phyloP scores from a whole-genome alignment of 2,797 vertebrate species.

The Potorous gilbertii region DNA sequence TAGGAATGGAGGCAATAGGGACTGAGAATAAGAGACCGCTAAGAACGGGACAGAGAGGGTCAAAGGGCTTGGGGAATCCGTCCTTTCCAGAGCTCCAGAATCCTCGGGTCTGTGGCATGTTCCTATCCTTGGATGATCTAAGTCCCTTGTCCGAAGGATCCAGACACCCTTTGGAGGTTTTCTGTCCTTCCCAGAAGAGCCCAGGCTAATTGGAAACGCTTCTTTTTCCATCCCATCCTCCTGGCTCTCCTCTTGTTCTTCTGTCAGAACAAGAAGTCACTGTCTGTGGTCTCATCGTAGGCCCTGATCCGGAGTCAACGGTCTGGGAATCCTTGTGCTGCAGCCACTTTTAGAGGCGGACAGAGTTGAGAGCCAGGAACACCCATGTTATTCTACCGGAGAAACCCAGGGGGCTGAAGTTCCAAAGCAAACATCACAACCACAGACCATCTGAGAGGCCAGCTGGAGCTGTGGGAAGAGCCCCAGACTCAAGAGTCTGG shows the following conservation, averaged over 20 bases:
- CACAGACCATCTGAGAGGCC: conserved; percentile 34
- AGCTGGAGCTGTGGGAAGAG: conserved; percentile 38
- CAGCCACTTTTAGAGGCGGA: neutral
- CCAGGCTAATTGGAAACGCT: neutral
- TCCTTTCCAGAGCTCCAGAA: neutral
- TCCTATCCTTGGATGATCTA: neutral
- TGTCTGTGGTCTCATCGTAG: neutral
- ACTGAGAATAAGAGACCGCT: neutral
- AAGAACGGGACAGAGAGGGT: neutral
- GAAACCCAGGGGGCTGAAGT: neutral
- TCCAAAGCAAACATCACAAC: conserved; percentile 48
- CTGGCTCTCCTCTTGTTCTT: neutral
- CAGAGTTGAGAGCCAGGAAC: conserved; percentile 31
- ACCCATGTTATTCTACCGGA: neutral
- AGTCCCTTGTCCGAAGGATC: neutral
- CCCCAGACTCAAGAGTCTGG: conserved; percentile 45
- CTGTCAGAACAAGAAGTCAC: neutral
- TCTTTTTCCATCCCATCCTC: neutral
- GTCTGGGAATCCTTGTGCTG: neutral
- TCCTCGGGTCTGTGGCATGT: neutral
- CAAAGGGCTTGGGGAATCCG: neutral
- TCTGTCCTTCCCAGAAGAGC: neutral
- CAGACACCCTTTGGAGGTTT: neutral
- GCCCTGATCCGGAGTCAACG: neutral
- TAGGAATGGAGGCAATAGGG: neutral